Conservation (phyloP, 2,113 vertebrate genomes). For the Amazona vittata region DNA sequence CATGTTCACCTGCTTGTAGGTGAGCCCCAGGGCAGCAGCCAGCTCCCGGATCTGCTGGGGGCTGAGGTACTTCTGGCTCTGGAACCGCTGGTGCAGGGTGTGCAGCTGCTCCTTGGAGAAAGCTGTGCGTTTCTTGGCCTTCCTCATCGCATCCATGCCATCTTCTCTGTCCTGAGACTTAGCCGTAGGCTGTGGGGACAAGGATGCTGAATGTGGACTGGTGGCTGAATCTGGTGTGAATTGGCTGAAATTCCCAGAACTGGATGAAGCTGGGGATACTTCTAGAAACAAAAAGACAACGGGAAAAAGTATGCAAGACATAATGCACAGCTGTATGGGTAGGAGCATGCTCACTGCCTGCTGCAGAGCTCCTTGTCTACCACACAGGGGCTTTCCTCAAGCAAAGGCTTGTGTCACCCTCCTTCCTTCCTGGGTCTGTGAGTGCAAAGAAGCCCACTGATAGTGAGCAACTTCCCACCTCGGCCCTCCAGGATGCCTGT, state of each 20-base stretch:
- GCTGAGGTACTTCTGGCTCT: slow-evolving; percentile 79
- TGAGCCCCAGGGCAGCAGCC: slow-evolving; percentile 74
- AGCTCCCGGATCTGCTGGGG: slow-evolving; percentile 82
- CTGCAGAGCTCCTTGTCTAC: not conserved
- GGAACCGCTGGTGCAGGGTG: slow-evolving; percentile 76
- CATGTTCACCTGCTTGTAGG: slow-evolving; percentile 80
- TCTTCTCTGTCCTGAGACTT: not conserved
- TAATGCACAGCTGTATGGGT: not conserved
- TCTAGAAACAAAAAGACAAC: slow-evolving; percentile 29
- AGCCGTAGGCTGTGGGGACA: not conserved
- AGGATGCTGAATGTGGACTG: slow-evolving; percentile 33
- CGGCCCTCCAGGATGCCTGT: not conserved
- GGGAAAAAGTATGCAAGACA: not conserved
- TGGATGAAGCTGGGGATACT: slow-evolving; percentile 28
- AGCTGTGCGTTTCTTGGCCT: slow-evolving; percentile 69
- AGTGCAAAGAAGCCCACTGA: not conserved
- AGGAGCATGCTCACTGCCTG: not conserved
- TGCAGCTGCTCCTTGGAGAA: slow-evolving; percentile 82
- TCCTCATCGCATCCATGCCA: not conserved
- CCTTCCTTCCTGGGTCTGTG: not conserved
- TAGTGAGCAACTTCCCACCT: not conserved
- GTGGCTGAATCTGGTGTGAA: slow-evolving; percentile 59
- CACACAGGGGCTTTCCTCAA: not conserved
- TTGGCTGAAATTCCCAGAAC: slow-evolving; percentile 52
- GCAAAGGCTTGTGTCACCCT: not conserved